phyloP scores from a whole-genome alignment of 2,888 invertebrate genomes.

The Anorthoa munda region DNA sequence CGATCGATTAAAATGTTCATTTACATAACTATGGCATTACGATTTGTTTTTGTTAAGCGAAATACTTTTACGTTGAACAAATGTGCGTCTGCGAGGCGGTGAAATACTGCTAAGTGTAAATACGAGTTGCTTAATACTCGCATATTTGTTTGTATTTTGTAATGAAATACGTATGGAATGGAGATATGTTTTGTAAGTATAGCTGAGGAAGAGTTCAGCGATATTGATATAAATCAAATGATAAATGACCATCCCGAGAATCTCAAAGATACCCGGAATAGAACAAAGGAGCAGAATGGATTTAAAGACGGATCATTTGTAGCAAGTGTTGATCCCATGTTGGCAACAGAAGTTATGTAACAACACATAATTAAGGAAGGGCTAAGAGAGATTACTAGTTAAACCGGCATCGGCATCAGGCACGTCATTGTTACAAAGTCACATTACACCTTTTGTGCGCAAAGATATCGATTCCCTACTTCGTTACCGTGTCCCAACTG shows the following conservation, averaged over 20 bases:
- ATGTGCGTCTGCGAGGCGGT: conserved; percentile 28
- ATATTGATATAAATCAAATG: conserved; percentile 9
- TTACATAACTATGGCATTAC: conserved; percentile 56
- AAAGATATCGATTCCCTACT: conserved; percentile 58
- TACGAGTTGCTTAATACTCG: conserved; percentile 15
- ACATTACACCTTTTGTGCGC: conserved; percentile 59
- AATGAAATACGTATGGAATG: conserved; percentile 6
- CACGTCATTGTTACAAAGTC: conserved; percentile 52
- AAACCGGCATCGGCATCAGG: conserved; percentile 33
- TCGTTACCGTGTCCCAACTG: conserved; percentile 70
- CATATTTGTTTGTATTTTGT: conserved; percentile 28
- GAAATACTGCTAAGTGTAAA: conserved; percentile 29
- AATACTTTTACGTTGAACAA: conserved; percentile 54
- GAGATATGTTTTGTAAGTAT: neutral
- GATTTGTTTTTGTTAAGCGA: conserved; percentile 59
- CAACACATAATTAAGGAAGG: conserved; percentile 32
- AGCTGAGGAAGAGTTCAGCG: conserved; percentile 10
- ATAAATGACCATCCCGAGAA: neutral
- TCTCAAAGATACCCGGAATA: neutral
- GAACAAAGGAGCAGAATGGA: conserved; percentile 9
- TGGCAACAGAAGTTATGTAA: conserved; percentile 11
- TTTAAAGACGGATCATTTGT: neutral
- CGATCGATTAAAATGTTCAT: conserved; percentile 61
- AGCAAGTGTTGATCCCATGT: conserved; percentile 16
- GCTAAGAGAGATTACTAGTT: conserved; percentile 33